Evolutionary conservation across 2,113 vertebrate genomes (phyloP), one percentile per base, ranked within the genome.

Genomic region (Neodon shergylaensis): DNA sequence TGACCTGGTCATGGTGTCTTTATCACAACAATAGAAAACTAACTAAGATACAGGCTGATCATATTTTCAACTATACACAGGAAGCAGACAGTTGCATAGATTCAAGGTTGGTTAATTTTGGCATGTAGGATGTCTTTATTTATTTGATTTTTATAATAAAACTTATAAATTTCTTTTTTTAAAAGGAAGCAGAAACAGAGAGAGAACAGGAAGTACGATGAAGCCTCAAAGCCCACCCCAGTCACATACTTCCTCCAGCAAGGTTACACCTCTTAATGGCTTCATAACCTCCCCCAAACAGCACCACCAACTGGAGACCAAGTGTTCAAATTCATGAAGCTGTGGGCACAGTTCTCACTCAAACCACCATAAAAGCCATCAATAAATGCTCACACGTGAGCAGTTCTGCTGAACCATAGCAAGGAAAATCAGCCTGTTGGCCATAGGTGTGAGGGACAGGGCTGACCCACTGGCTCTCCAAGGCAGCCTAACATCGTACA

Each of bases 371-470:
- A 65, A 84, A 73, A 44, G 13, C 3, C 9, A 21, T 77, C 70
- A 61, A 33, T 63, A 82, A 91, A 52, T 76, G 49, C 39, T 26
- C 49, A 13, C 79, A 26, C 79, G 63, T 44, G 31, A 74, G 54
- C 58, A 11, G 7, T 1, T 6, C 54, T 90, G 10, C 33, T 65
- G 82, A 5, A 61, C 21, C 47, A 14, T 42, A 33, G 54, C 22
- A 77, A 90, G 70, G 61, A 91, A 83, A 93, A 83, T 79, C 63
- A 74, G 17, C 39, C 58, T 94, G 22, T 77, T 63, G 28, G 72
- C 19, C 31, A 4, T 26, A 21, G 22, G 10, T 85, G 7, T 84
- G 54, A 10, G 12, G 36, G 47, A 42, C 77, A 88, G 79, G 4
- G 28, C 54, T 82, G 83, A 87, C 6, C 39, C 12, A 36, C 1